phyloP scores from a whole-genome alignment of 2,113 vertebrate species.

The Egretta garzetta region DNA sequence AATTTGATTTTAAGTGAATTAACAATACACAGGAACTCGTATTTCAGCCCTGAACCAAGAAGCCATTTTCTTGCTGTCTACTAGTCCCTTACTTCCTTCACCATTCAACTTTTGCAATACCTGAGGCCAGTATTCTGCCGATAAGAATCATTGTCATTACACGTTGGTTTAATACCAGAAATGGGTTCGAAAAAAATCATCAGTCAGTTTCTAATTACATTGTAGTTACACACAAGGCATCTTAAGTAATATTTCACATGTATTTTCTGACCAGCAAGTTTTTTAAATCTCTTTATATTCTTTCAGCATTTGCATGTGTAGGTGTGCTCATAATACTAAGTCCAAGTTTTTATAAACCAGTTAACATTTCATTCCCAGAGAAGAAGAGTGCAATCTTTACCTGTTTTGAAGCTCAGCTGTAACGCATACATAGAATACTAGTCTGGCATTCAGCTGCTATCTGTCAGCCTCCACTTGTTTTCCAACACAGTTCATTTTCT shows the following conservation, averaged over 20 bases:
- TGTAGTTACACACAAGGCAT: not conserved
- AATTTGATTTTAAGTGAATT: not conserved
- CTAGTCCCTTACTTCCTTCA: not conserved
- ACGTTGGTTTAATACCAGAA: not conserved
- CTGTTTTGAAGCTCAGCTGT: slow-evolving; percentile 34
- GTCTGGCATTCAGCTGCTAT: slow-evolving; percentile 4
- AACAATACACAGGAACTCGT: not conserved
- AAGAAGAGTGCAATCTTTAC: not conserved
- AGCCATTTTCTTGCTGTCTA: not conserved
- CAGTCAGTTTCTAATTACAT: not conserved
- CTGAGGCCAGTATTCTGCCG: not conserved
- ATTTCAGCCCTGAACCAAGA: not conserved
- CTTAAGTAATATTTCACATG: not conserved
- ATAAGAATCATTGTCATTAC: not conserved
- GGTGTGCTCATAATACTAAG: not conserved
- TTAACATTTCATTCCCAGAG: not conserved
- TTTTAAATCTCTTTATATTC: not conserved
- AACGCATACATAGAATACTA: not conserved
- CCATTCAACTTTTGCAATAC: not conserved
- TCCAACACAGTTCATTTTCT: slow-evolving; percentile 48
- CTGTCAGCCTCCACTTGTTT: slow-evolving; percentile 32
- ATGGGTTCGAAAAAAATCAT: not conserved
- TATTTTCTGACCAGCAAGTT: not conserved
- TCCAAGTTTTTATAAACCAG: not conserved
- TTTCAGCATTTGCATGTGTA: not conserved